A percentile compares a stretch with the other conserved stretches of the same genome.
Evolutionary conservation across 2,797 vertebrate genomes (phyloP).

Genomic region (Sorex maritimensis): DNA sequence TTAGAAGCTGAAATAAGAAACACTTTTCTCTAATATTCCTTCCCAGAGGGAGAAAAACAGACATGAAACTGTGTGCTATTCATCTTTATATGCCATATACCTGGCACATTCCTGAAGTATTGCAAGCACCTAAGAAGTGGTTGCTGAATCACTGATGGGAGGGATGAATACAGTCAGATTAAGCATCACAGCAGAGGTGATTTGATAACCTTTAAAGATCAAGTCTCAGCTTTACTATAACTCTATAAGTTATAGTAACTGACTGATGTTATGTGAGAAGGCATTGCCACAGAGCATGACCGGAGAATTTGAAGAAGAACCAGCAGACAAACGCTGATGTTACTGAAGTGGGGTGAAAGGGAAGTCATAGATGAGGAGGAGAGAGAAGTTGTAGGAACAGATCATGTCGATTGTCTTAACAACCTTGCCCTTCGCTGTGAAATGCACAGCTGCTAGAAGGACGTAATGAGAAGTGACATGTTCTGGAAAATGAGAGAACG

Average conservation of each 20-base stretch:
- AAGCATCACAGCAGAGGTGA: neutral
- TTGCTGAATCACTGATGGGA: neutral
- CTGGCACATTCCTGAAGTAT: neutral
- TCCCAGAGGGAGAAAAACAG: neutral
- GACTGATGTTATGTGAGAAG: neutral
- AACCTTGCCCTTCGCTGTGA: neutral
- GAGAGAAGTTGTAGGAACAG: neutral
- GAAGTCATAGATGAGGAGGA: rapidly evolving
- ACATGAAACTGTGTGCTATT: neutral
- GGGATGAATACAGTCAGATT: neutral
- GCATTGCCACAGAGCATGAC: neutral
- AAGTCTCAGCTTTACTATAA: neutral
- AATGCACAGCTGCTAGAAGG: neutral
- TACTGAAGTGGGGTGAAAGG: neutral
- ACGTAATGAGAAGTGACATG: neutral
- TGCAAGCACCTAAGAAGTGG: neutral
- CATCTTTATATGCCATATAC: neutral
- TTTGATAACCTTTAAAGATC: neutral
- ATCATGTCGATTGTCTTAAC: neutral
- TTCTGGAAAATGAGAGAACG: no score
- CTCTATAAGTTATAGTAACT: no score
- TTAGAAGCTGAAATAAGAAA: neutral
- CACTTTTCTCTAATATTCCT: neutral
- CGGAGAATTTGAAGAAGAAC: neutral
- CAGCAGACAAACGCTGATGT: rapidly evolving